These are phyloP conservation scores for Otocyon megalotis DNA, from an alignment of 2,113 vertebrate species.

Conservation along the genomic window DNA sequence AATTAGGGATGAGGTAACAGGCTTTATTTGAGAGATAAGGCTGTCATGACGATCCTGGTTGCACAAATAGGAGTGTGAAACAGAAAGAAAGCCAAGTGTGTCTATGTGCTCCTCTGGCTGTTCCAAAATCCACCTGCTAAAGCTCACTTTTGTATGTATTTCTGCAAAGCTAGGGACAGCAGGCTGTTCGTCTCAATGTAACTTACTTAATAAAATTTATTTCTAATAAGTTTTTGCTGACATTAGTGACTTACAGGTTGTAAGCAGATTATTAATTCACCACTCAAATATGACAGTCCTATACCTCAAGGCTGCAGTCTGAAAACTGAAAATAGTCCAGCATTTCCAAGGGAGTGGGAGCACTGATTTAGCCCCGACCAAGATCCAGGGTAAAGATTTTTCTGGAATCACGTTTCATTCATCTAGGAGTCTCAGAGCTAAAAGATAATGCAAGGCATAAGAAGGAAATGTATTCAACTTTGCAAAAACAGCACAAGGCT, in stretches of 20 bases:
- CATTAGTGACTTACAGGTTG: conserved; percentile 44
- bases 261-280: conserved; percentile 53
- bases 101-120: background rate
- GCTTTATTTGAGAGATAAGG: conserved; percentile 68
- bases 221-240: conserved; percentile 60
- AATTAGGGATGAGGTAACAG: conserved; percentile 75
- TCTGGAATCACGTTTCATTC: conserved; percentile 43
- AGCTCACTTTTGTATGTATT: background rate
- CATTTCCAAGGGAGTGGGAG: background rate
- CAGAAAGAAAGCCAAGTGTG: conserved; percentile 56
- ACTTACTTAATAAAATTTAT: conserved; percentile 31
- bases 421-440: conserved; percentile 6
- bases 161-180: background rate
- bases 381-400: background rate
- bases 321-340: background rate
- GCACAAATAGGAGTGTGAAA: conserved; percentile 64
- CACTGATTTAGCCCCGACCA: background rate
- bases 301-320: background rate
- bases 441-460: background rate
- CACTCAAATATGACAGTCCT: background rate
- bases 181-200: conserved; percentile 18
- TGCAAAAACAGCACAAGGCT: conserved; percentile 21
- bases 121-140: conserved; percentile 42
- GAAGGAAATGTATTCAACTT: conserved; percentile 29
- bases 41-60: conserved; percentile 63